Base-by-base conservation (phyloP, 2,113 vertebrate species). In the Corvus hawaiiensis region DNA sequence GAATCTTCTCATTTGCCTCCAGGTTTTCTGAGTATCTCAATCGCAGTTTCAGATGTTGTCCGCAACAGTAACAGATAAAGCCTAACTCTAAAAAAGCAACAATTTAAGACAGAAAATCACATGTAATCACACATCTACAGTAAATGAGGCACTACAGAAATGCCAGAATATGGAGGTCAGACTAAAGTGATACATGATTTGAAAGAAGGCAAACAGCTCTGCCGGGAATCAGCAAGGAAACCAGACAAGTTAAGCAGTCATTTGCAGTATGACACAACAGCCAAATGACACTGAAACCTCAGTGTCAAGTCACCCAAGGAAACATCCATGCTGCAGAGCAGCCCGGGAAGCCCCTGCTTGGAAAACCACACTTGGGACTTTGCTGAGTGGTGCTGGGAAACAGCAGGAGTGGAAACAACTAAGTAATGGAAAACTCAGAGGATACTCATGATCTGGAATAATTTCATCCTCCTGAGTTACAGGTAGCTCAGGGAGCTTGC, bases 301-400 rank as follows among this genome's bases (percentile, higher is more conserved):
- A 15, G n/a, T 9, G 30, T 37, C 48, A 59, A 43, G 58, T 63
- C 28, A 79, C 43, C 23, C 5, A 0, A 63, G 61, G 58, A 49
- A 76, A 75, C 0, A 3, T 16, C 13, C 26, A 26, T 0, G 2
- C 59, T 13, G 13, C 66, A 41, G 37, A 83, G 71, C n/a, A 2
- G 2, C n/a, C n/a, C 6, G 3, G 49, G 46, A 72, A 87, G 27
- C 16, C 15, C 22, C 28, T 1, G 1, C 20, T 28, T 14, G 12
- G 67, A 67, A 63, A 83, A 79, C 24, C 11, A 3, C 64, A 12
- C 1, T 37, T 37, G 37, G 37, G 0, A 43, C 58, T 73, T 54
- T 23, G 48, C 39, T 33, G 49, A 59, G 35, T 3, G 0, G 7
- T 5, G 52, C 67, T 3, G 4, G 33, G 80, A 86, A 54, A 68